These are phyloP conservation scores for Channa argus DNA, from an alignment of 2,113 vertebrate species.

Conservation along the genomic window DNA sequence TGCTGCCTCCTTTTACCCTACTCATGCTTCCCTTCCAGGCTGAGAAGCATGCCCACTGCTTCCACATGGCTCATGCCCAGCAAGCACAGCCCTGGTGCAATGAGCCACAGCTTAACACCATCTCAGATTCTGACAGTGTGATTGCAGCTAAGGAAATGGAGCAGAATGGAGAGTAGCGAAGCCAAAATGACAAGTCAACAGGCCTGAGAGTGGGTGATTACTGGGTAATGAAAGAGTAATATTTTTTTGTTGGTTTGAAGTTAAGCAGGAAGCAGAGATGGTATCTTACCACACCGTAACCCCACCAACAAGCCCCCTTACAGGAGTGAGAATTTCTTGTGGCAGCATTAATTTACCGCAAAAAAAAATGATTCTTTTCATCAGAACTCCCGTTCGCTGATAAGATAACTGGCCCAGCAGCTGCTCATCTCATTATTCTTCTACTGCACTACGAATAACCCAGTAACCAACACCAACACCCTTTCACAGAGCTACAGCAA, in stretches of 20 bases:
- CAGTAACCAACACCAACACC: too few species aligned
- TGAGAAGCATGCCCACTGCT: constrained; percentile 52
- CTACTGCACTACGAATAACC: too few species aligned
- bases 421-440: background rate
- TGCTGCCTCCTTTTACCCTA: constrained; percentile 27
- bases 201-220: constrained; percentile 62
- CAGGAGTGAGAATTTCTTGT: background rate
- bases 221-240: constrained; percentile 59
- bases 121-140: constrained; percentile 73
- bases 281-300: constrained; percentile 3
- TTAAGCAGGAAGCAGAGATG: constrained; percentile 26
- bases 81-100: constrained; percentile 68
- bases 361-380: background rate
- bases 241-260: constrained; percentile 37
- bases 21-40: constrained; percentile 47
- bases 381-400: too few species aligned
- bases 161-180: constrained; percentile 70
- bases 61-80: constrained; percentile 72
- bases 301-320: background rate
- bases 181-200: constrained; percentile 76
- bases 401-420: too few species aligned
- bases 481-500: too few species aligned
- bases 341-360: background rate
- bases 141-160: constrained; percentile 71
- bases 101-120: constrained; percentile 76